Conservation (phyloP, 2,888 invertebrate genomes). For the Hylaea fasciaria region DNA sequence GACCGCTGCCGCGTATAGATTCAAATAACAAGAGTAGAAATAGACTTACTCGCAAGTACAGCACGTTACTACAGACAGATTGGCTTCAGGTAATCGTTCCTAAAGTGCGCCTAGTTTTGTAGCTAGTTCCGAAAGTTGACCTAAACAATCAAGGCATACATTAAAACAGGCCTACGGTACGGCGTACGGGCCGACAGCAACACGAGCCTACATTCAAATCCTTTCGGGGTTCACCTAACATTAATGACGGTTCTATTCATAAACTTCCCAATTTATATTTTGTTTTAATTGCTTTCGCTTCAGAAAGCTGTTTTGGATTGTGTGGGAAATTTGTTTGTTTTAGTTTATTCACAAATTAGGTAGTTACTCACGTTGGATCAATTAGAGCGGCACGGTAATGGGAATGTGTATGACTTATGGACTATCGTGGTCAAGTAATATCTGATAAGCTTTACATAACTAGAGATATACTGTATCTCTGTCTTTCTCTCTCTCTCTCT, state of each 20-base stretch:
- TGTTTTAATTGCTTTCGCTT: conserved; percentile 55
- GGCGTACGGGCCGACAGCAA: conserved; percentile 52
- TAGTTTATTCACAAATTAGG: conserved; percentile 10
- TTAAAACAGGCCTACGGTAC: conserved; percentile 52
- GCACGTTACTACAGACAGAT: conserved; percentile 14
- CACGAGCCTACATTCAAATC: conserved; percentile 56
- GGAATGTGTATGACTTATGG: too few species aligned
- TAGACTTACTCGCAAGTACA: background rate
- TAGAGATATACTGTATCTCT: too few species aligned
- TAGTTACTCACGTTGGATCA: background rate
- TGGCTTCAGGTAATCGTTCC: conserved; percentile 57
- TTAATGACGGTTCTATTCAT: conserved; percentile 59
- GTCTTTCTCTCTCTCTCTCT: too few species aligned
- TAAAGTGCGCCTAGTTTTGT: conserved; percentile 48
- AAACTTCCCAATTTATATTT: conserved; percentile 59
- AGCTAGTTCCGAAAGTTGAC: conserved; percentile 55
- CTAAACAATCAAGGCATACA: conserved; percentile 56
- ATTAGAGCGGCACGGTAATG: too few species aligned
- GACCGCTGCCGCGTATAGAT: too few species aligned
- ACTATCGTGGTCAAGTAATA: too few species aligned
- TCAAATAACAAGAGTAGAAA: background rate
- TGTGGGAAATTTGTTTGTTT: conserved; percentile 16
- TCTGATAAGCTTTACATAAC: too few species aligned
- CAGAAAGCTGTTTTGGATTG: conserved; percentile 36
- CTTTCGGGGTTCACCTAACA: conserved; percentile 56